Evolutionary conservation across 2,797 vertebrate genomes (phyloP).

Genomic region (Thamnophis elegans): DNA sequence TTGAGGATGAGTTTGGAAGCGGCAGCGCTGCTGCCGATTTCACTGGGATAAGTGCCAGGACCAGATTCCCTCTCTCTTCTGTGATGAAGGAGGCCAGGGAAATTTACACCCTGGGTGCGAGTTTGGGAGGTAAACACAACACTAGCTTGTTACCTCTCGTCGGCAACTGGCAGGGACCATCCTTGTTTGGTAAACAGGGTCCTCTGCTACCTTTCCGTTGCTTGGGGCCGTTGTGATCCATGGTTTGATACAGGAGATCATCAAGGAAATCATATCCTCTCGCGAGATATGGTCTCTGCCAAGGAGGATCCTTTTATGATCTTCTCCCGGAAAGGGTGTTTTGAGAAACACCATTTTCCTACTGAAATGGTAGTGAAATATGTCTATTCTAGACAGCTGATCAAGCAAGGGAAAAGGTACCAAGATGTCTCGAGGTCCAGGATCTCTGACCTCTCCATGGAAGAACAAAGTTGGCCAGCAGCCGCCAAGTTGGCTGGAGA

Average conservation of each 20-base stretch:
- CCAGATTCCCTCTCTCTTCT: background rate
- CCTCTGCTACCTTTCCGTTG: background rate
- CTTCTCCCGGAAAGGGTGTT: background rate
- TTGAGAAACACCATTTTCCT: background rate
- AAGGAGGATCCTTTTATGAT: background rate
- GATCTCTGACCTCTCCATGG: background rate
- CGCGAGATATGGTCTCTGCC: no score
- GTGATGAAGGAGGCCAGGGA: no score
- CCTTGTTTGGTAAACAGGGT: background rate
- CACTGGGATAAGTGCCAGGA: background rate
- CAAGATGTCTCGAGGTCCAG: background rate
- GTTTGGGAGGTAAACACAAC: background rate
- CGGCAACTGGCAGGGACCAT: fast-evolving
- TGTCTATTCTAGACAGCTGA: no score
- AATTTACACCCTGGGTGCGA: background rate
- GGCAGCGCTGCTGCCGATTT: background rate
- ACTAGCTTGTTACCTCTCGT: background rate
- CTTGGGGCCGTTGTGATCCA: background rate
- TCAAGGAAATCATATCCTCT: background rate
- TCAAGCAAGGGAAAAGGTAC: background rate
- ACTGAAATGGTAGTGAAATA: background rate
- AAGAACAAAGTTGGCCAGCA: background rate
- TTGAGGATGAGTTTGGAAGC: background rate
- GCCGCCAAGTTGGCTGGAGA: background rate
- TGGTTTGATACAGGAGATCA: background rate